Evolutionary conservation across 2,888 invertebrate genomes (phyloP), one percentile per base, ranked within the genome.

Genomic region (Bellardia bayeri): DNA sequence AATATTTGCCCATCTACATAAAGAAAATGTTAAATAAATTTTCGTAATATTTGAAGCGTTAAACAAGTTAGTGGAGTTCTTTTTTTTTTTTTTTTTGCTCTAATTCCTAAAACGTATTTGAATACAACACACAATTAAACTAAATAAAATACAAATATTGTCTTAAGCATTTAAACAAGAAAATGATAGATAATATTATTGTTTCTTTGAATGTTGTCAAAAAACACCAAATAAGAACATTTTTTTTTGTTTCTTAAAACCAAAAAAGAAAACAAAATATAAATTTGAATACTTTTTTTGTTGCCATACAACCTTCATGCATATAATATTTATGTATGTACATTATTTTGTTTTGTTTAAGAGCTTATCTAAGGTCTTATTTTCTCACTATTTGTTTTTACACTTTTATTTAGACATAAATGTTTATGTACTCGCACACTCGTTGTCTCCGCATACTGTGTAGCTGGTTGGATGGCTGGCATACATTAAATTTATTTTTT

Each of bases 341-440:
- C 4, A 54, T 7, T 68, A 14, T 23, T 56, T 58, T 23, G 0
- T 61, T 30, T 66, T 11, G 23, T 75, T 69, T 51, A 42, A 68
- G 51, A 78, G 79, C 82, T 87, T 87, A 84, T 84, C 84, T 84
- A 9, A 74, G 68, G 68, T 84, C 78, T 82, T 79, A 63, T 72
- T 66, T 82, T 84, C 81, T 82, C 78, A 79, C 61, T 84, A 76
- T 87, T 84, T 87, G 68, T 74, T 82, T 87, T 87, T 84, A 84
- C 87, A 87, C 87, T 82, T 84, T 81, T 84, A 66, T 84, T 87
- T 84, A 85, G 85, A 83, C 69, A 82, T n/a, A 33, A 51, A 51
- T n/a, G 3, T n/a, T 5, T n/a, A 13, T 14, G 16, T 33, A 14
- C 7, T 51, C 16, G n/a, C n/a, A 4, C 23, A 66, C 7, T 33